Base-by-base conservation (phyloP, 2,113 vertebrate species). In the Lethenteron reissneri region DNA sequence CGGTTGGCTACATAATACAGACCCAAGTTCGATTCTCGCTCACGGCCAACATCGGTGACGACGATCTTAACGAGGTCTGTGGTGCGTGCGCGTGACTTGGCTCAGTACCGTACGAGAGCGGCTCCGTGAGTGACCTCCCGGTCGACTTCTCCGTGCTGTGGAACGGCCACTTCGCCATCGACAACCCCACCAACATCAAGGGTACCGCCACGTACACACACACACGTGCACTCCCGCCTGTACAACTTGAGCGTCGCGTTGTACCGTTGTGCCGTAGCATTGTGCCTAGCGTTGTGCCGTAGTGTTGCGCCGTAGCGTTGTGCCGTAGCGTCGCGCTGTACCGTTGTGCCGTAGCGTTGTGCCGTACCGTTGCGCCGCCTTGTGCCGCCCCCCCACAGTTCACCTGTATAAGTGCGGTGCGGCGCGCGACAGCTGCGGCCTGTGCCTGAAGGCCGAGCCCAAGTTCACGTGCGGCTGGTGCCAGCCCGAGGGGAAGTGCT, bases 121-220 rank as follows among this genome's bases (percentile, higher is more conserved):
- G 90, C 86, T 91, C 91, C 79, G 91, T 95, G 81, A 96, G 90
- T 82, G 95, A 89, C 80, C 84, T 99, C 76, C 87, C 90, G 0
- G 90, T 96, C 79, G 88, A 92, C 76, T 80, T 99, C 82, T 96
- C 84, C 1, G 94, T 97, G 2, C 88, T 97, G 80, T 99, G 94
- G 94, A 99, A 97, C 2, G 91, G 92, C 76, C 87, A 95, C 82
- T 99, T 99, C 81, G 96, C 82, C 83, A 99, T 99, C 12, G 94
- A 99, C 81, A 99, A 95, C 82, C 92, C 94, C 1, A 86, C 90
- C 69, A 83, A 90, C 80, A 99, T 92, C 79, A 92, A 90, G 92
- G 91, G 94, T 99, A 64, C 60, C 3, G 14, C 14, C 60, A 64
- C 60, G 17, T 17, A 64, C 60, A 64, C 60, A 7, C 60, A 64